Conservation (phyloP, 1,140 invertebrate species). For the Oncopodura yosiiana region DNA sequence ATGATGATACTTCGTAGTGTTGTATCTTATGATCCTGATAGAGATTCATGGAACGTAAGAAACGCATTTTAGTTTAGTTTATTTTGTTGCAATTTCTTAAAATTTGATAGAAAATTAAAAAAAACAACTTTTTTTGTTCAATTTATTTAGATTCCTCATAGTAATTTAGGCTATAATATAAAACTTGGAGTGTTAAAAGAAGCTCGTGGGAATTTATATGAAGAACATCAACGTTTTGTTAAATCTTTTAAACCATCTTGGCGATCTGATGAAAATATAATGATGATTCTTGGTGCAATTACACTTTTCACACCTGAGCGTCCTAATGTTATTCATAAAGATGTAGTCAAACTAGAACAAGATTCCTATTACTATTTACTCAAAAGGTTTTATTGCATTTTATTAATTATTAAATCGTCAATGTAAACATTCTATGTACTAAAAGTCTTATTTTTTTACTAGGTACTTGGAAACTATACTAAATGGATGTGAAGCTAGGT, state of each 20-base stretch:
- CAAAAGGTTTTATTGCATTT: conserved; percentile 38
- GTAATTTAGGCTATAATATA: conserved; percentile 57
- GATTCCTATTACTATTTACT: conserved; percentile 48
- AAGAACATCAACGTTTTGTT: conserved; percentile 70
- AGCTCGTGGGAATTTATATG: conserved; percentile 73
- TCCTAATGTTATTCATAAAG: conserved; percentile 64
- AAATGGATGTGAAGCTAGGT: conserved; percentile 41
- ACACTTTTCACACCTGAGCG: conserved; percentile 75
- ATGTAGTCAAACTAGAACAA: conserved; percentile 78
- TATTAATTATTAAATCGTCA: neutral
- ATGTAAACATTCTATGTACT: neutral
- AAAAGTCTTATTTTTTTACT: neutral
- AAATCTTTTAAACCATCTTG: conserved; percentile 67
- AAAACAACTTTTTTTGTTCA: neutral
- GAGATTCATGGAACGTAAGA: conserved; percentile 68
- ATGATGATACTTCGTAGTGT: conserved; percentile 84
- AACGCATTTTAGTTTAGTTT: conserved; percentile 2
- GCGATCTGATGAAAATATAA: conserved; percentile 74
- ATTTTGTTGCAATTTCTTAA: neutral
- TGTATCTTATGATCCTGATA: conserved; percentile 74
- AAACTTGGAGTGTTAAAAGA: conserved; percentile 76
- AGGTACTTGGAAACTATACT: conserved; percentile 40
- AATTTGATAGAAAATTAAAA: conserved; percentile 2
- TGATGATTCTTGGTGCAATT: conserved; percentile 80
- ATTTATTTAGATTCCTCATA: conserved; percentile 56